Evolutionary conservation across 2,113 vertebrate genomes (phyloP), one percentile per base, ranked within the genome.

Genomic region (Corythoichthys haematopterus): DNA sequence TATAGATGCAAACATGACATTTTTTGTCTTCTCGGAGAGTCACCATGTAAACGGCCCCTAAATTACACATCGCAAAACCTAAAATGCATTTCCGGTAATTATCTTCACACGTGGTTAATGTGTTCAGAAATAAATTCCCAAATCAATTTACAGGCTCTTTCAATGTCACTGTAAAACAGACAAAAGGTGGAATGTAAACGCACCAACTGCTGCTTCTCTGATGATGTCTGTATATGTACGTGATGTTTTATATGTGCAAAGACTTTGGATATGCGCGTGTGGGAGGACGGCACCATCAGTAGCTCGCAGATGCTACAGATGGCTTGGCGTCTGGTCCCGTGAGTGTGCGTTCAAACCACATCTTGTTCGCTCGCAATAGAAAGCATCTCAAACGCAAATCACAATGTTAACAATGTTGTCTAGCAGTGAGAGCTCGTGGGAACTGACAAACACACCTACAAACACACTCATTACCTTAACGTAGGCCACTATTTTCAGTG

Each of bases 401-500:
- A 43, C 2, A 2, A 40, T 1, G 13, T 40, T 45, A 4, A 45
- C n/a, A 16, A 61, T 6, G 38, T 33, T 10, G 38, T 60, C 15
- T 3, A 40, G 15, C 7, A 43, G 36, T 7, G 57, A 59, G 57
- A 36, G 36, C 37, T 38, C 16, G 11, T 59, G 36, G 36, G 15
- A 59, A 59, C 14, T n/a, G 57, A 7, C 56, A 15, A 13, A 15
- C 35, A 7, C 33, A 2, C 35, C 2, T 13, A 14, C 33, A 36
- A 33, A 13, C 12, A 57, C 13, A 15, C 33, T 5, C 4, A 16
- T 10, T 92, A 98, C 96, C 95, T 98, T 98, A 11, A 96, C 93
- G 9, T 96, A 97, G 47, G 96, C 96, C 71, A 98, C 96, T 13
- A 98, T 97, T 91, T 98, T 98, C 84, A 98, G 92, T 4, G 95